Conservation (phyloP, 2,888 invertebrate genomes). For the Habroteleia sp. region DNA sequence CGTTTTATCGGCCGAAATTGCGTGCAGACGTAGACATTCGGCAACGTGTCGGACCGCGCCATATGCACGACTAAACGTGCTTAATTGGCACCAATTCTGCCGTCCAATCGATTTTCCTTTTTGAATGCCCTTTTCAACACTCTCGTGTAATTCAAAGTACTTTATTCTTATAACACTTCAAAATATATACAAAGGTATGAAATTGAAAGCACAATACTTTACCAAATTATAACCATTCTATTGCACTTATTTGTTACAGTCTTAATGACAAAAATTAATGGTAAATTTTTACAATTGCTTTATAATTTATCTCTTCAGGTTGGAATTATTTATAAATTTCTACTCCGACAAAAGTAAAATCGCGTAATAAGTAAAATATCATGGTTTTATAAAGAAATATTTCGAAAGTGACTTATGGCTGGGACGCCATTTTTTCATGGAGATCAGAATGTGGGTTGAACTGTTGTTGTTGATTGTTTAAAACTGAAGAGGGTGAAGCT, state of each 20-base stretch:
- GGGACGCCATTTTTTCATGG: conserved; percentile 7
- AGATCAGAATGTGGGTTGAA: conserved; percentile 5
- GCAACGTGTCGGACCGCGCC: conserved; percentile 45
- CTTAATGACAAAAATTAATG: no score
- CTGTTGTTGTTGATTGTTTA: conserved; percentile 8
- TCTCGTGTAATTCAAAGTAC: no score
- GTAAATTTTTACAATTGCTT: no score
- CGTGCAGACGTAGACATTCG: conserved; percentile 49
- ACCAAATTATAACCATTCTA: no score
- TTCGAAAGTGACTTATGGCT: not conserved
- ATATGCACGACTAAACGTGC: conserved; percentile 19
- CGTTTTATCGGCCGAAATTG: conserved; percentile 78
- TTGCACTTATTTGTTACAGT: no score
- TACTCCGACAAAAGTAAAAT: no score
- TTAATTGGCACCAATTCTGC: conserved; percentile 8
- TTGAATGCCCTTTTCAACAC: not conserved
- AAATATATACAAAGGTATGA: no score
- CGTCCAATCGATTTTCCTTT: conserved; percentile 14
- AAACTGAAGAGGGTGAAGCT: conserved; percentile 18
- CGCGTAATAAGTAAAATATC: no score
- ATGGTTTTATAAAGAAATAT: not conserved
- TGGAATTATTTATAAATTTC: no score
- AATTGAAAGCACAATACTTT: no score
- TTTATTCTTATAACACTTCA: no score
- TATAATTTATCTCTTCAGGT: no score